Evolutionary conservation across 2,113 vertebrate genomes (phyloP).

Genomic region (Pelecanus crispus): DNA sequence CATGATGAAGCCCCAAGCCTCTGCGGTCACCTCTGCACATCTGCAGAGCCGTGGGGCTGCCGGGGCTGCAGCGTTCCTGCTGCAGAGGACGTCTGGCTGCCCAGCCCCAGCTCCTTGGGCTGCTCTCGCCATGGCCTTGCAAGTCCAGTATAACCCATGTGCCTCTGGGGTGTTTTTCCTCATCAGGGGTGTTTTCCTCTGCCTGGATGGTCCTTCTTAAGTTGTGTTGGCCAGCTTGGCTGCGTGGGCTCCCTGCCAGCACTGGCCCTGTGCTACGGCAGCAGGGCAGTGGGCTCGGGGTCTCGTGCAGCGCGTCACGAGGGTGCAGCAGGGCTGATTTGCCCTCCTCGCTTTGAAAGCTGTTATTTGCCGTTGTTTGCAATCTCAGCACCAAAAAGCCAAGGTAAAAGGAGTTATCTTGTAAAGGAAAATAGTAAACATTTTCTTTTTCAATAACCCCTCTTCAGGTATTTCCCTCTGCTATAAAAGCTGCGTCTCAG

Average conservation of each 20-base stretch:
- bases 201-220: not conserved
- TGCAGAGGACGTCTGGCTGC: not conserved
- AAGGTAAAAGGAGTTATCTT: not conserved
- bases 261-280: not conserved
- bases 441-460: not conserved
- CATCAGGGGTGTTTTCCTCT: not conserved
- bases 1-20: too few relatives aligned
- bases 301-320: accelerated
- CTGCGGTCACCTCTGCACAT: accelerated
- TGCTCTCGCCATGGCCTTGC: accelerated
- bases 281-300: accelerated
- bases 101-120: accelerated
- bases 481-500: not conserved
- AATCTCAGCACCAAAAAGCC: not conserved
- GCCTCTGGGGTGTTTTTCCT: not conserved
- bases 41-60: accelerated
- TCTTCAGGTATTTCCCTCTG: not conserved
- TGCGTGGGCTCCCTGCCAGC: not conserved
- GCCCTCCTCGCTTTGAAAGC: not conserved
- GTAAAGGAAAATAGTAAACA: not conserved
- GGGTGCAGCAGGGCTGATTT: not conserved
- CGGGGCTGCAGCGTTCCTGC: accelerated
- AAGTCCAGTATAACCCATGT: not conserved
- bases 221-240: accelerated
- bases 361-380: not conserved